Conservation (phyloP, 2,797 vertebrate species). For the Rhinoraja longicauda region DNA sequence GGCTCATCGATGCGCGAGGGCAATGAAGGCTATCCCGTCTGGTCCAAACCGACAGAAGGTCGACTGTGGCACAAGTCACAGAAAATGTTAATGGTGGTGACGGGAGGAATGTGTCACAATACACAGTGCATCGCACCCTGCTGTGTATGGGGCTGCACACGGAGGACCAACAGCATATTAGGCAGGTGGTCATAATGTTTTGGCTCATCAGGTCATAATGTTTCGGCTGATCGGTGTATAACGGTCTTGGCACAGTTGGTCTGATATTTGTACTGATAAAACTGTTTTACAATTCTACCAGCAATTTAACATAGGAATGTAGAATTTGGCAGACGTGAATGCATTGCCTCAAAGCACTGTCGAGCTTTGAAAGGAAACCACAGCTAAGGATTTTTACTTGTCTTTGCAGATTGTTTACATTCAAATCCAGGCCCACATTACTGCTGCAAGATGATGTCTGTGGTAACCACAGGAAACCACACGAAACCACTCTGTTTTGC, state of each 20-base stretch:
- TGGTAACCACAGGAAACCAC: slow-evolving; percentile 7
- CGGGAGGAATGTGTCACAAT: no score
- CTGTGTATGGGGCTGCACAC: no score
- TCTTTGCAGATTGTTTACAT: neutral
- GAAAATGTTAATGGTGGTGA: no score
- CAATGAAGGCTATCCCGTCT: no score
- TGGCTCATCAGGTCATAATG: no score
- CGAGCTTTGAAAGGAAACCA: neutral
- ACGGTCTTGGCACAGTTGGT: neutral
- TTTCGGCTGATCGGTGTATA: no score
- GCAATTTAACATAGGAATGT: neutral
- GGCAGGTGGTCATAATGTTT: no score
- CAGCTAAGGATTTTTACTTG: neutral
- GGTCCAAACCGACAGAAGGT: no score
- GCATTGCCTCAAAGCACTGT: neutral
- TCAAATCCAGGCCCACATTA: neutral
- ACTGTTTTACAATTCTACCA: neutral
- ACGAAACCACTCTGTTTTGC: neutral
- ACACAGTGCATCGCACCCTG: no score
- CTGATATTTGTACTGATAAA: neutral
- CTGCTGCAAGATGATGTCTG: neutral
- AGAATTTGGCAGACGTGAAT: neutral
- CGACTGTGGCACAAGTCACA: no score
- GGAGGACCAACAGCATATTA: no score
- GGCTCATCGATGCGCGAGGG: no score